Percentiles rank a stretch among this genome's conserved stretches.
Evolutionary conservation across 2,797 vertebrate genomes (phyloP).

Genomic region (Neomorphus geoffroyi): DNA sequence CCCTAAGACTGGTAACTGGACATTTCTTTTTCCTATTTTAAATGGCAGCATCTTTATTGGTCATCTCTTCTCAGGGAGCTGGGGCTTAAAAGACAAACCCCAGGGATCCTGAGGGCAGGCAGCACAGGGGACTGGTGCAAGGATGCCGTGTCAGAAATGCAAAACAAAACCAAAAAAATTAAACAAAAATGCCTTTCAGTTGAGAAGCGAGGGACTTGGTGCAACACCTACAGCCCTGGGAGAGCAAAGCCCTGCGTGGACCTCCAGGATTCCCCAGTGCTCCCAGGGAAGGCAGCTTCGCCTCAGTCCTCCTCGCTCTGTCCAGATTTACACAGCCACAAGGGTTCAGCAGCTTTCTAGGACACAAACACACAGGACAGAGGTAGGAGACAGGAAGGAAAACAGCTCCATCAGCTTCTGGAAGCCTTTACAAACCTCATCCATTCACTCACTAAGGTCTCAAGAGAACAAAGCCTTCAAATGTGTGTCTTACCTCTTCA

Average conservation of each 20-base stretch:
- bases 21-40: too few relatives aligned
- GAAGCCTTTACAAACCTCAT: not conserved
- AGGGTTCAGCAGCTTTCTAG: not conserved
- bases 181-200: not conserved
- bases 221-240: not conserved
- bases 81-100: not conserved
- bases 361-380: not conserved
- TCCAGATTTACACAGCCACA: not conserved
- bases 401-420: not conserved
- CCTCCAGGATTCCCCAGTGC: not conserved
- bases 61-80: not conserved
- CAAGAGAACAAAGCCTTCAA: not conserved
- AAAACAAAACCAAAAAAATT: not conserved
- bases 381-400: not conserved
- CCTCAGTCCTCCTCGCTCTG: accelerated
- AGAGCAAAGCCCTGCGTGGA: not conserved
- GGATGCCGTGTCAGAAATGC: not conserved
- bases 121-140: not conserved
- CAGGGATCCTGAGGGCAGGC: not conserved
- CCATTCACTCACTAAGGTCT: not conserved
- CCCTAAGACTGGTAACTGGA: too few relatives aligned
- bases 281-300: not conserved
- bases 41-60: not conserved
- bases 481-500: not conserved
- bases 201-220: not conserved